Percentiles rank a stretch among this genome's conserved stretches.
phyloP scores from a whole-genome alignment of 2,797 vertebrate genomes.

The Falco novaeseelandiae region DNA sequence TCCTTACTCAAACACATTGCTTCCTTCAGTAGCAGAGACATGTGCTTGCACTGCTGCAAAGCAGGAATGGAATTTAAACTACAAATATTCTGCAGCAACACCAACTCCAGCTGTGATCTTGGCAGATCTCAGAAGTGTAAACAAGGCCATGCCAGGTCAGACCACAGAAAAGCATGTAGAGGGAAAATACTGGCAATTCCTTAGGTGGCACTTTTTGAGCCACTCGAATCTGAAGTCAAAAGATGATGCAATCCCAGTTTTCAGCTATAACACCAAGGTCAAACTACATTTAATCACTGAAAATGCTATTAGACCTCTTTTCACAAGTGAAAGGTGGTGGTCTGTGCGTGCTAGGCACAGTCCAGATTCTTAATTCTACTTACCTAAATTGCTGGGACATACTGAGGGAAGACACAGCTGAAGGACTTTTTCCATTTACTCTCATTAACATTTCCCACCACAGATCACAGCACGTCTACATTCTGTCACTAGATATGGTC shows the following conservation, averaged over 20 bases:
- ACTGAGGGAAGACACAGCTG: not conserved
- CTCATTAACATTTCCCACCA: not conserved
- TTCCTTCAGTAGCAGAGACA: not conserved
- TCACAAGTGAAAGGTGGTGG: not conserved
- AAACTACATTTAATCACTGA: not conserved
- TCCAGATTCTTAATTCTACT: not conserved
- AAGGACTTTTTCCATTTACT: not conserved
- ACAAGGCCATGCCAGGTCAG: not conserved
- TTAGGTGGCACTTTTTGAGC: not conserved
- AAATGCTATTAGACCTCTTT: not conserved
- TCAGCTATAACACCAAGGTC: not conserved
- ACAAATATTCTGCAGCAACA: not conserved
- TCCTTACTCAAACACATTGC: not conserved
- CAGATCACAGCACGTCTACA: accelerated
- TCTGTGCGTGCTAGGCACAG: not conserved
- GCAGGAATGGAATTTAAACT: not conserved
- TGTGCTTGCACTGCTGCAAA: not conserved
- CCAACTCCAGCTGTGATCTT: not conserved
- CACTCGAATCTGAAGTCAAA: not conserved
- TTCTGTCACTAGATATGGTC: not conserved
- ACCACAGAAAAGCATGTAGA: not conserved
- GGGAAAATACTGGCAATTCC: not conserved
- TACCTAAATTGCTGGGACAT: not conserved
- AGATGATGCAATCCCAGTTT: not conserved
- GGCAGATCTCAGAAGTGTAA: not conserved